Base-by-base conservation (phyloP, 2,797 vertebrate species). In the Pantherophis vulpinus region DNA sequence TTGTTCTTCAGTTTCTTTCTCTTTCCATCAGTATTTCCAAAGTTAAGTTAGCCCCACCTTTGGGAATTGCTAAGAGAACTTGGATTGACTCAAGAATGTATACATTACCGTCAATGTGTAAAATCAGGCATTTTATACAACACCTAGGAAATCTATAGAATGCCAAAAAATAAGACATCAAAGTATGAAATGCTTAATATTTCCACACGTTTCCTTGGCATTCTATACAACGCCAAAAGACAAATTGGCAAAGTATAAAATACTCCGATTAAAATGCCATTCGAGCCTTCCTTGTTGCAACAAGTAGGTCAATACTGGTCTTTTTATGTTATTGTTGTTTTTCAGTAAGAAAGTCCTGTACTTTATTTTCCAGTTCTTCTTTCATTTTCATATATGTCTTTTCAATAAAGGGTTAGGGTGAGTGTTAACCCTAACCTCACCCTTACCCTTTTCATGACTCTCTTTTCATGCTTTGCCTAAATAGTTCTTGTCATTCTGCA, bases 1-100 rank as follows among this genome's bases (percentile, higher is more conserved):
- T 13, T 29, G 63, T n/a, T 32, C 20, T 54, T 90, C 47, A 74
- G 1, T 23, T n/a, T 66, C 32, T 59, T 29, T 42, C 74, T 27
- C 7, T 94, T 94, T 89, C 55, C 42, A 18, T n/a, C 90, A 58
- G 29, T 83, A 91, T 86, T 37, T 2, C 93, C 74, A 18, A 59
- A 95, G 90, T 16, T 87, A 90, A 93, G 94, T 58, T 0, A 91
- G 18, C 2, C 0, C 56, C 58, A 51, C 89, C 87, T 18, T 74
- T 94, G 83, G 87, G 92, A n/a, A 90, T 90, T 47, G 70, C 94
- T 94, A 86, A 92, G 88, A 90, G 0, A 0, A 51, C 86, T 95
- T 89, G 58, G 54, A 29, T 47, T 61, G 23, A 12, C 23, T 94
- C 59, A 95, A 94, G 16, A 9, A 20, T 94, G 7, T 63, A 60